A percentile compares a stretch with the other conserved stretches of the same genome.
Conservation (phyloP, 1,140 invertebrate species). For the Zaprionus nigranus region DNA sequence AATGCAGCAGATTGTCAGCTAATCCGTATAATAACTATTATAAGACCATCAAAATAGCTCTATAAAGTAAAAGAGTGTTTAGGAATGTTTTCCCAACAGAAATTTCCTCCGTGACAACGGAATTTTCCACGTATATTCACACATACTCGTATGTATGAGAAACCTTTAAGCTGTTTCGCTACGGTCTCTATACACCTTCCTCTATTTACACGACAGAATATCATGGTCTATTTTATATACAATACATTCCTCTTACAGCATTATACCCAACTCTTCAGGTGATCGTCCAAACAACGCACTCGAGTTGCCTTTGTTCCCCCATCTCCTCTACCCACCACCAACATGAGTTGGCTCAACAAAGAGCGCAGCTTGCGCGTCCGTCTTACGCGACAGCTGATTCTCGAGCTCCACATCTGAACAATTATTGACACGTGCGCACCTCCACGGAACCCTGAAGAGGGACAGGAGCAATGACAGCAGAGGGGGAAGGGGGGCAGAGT, state of each 20-base stretch:
- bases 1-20: background rate
- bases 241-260: no score
- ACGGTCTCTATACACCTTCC: background rate
- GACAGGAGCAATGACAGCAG: background rate
- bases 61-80: background rate
- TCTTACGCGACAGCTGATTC: conserved; percentile 60
- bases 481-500: conserved; percentile 7
- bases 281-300: background rate
- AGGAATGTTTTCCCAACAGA: background rate
- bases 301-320: background rate
- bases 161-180: background rate
- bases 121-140: background rate
- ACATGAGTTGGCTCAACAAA: background rate
- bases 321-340: background rate
- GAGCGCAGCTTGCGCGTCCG: conserved; percentile 4
- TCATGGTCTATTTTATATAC: background rate
- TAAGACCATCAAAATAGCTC: background rate
- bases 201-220: background rate
- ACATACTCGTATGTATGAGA: background rate
- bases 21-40: conserved; percentile 1
- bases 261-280: conserved; percentile 3
- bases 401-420: conserved; percentile 57
- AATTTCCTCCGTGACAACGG: background rate
- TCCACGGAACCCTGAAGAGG: conserved; percentile 42
- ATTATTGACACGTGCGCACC: conserved; percentile 79